Percentiles rank a stretch among this genome's conserved stretches.
These are phyloP conservation scores for Pachyrhynchus sulphureomaculatus DNA, from an alignment of 1,140 invertebrate species.

Conservation along the genomic window DNA sequence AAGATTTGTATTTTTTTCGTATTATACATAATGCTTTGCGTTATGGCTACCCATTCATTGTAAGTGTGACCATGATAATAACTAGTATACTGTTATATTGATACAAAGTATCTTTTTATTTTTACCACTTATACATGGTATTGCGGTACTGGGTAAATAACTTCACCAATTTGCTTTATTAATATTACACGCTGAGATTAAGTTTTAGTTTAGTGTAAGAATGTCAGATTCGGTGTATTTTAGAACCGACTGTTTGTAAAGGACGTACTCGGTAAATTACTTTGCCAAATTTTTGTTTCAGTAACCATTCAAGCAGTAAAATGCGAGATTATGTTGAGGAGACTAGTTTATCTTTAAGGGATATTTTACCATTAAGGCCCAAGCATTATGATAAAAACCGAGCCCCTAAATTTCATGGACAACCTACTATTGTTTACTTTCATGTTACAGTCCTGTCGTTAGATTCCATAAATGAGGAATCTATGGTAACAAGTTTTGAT, in stretches of 20 bases:
- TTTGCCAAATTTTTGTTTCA: conserved; percentile 12
- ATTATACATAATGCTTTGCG: conserved; percentile 8
- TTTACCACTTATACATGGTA: not conserved
- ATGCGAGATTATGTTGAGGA: conserved; percentile 51
- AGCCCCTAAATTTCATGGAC: conserved; percentile 79
- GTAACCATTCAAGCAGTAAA: conserved; percentile 29
- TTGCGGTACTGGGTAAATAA: not conserved
- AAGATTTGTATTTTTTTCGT: conserved; percentile 10
- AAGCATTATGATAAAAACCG: conserved; percentile 89
- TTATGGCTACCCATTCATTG: conserved; percentile 10
- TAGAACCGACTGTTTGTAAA: too few species aligned
- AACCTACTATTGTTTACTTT: conserved; percentile 84
- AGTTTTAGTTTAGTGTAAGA: too few species aligned
- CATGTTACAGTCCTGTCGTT: conserved; percentile 85
- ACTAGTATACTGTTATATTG: not conserved
- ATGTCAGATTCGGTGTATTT: too few species aligned
- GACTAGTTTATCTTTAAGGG: conserved; percentile 70
- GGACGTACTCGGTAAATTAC: too few species aligned
- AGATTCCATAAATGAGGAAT: conserved; percentile 88
- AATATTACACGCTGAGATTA: too few species aligned
- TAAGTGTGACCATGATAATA: not conserved
- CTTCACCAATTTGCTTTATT: too few species aligned
- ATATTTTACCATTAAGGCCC: conserved; percentile 80
- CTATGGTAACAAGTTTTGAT: conserved; percentile 68
- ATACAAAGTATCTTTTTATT: not conserved